Percentiles rank a stretch among this genome's conserved stretches.
Conservation (phyloP, 2,888 invertebrate species). For the Phrixothrix hirtus region DNA sequence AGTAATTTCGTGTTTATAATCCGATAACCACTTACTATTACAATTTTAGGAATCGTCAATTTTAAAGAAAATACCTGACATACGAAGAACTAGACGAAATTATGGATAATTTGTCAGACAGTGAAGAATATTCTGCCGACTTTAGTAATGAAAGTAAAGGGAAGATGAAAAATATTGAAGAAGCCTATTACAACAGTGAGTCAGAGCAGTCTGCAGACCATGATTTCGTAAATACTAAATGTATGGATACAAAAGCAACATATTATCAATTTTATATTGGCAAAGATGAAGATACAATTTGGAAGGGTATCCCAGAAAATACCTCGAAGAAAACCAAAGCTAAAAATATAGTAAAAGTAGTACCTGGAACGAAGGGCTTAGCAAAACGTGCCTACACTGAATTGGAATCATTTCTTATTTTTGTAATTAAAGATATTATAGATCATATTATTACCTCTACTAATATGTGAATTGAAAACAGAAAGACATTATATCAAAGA, state of each 20-base stretch:
- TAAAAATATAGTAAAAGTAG: conserved; percentile 1
- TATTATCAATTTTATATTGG: conserved; percentile 2
- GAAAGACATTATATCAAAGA: conserved; percentile 10
- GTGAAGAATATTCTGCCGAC: neutral
- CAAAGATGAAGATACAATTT: conserved; percentile 3
- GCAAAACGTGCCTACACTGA: conserved; percentile 1
- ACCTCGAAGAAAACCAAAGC: conserved; percentile 1
- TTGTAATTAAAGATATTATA: conserved; percentile 3
- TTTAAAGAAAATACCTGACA: too few relatives aligned
- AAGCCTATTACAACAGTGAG: conserved; percentile 4
- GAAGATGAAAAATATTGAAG: neutral
- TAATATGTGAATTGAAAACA: conserved; percentile 23
- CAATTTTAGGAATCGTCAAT: too few relatives aligned
- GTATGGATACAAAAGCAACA: neutral
- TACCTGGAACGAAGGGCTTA: conserved; percentile 1
- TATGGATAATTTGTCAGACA: neutral
- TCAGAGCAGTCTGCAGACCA: neutral
- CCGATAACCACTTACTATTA: too few relatives aligned
- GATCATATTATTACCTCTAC: conserved; percentile 10
- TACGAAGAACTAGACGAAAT: neutral
- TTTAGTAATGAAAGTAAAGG: conserved; percentile 2
- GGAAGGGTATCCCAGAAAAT: neutral
- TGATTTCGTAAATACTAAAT: neutral
- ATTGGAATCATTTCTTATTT: neutral
- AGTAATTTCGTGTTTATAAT: too few relatives aligned